These are phyloP conservation scores for Lomographa bimaculata DNA, from an alignment of 2,888 invertebrate genomes.

Conservation along the genomic window DNA sequence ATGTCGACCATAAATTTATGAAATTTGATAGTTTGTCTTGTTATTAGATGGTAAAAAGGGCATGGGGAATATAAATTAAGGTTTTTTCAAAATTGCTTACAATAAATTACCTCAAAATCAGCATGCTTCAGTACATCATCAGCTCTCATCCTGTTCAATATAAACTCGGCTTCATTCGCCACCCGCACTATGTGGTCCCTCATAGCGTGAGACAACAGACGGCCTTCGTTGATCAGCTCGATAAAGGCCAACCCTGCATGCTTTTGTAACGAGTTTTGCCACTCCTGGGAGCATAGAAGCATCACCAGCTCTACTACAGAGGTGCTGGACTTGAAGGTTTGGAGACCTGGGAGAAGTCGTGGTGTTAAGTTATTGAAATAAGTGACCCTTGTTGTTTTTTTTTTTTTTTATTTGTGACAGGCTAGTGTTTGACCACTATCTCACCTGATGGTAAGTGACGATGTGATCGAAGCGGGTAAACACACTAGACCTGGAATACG, in stretches of 20 bases:
- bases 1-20: no score
- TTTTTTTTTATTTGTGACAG: no score
- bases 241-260: constrained; percentile 99
- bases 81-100: no score
- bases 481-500: no score
- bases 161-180: constrained; percentile 99
- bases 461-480: no score
- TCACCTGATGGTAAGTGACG: no score
- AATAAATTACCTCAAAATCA: constrained; percentile 94
- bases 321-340: constrained; percentile 98
- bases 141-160: constrained; percentile 98
- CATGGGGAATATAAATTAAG: no score
- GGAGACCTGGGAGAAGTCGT: constrained; percentile 86
- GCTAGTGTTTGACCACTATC: no score
- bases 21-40: no score
- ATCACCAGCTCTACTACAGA: constrained; percentile 99
- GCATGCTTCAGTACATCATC: constrained; percentile 99
- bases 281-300: constrained; percentile 99
- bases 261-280: constrained; percentile 99
- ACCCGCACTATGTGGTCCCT: constrained; percentile 99
- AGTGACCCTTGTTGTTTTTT: not conserved
- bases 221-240: constrained; percentile 99
- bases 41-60: no score
- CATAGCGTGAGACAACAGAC: constrained; percentile 98
- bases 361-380: not conserved